Percentiles rank a stretch among this genome's conserved stretches.
Conservation (phyloP, 2,888 invertebrate species). For the Brachyopa scutellaris region DNA sequence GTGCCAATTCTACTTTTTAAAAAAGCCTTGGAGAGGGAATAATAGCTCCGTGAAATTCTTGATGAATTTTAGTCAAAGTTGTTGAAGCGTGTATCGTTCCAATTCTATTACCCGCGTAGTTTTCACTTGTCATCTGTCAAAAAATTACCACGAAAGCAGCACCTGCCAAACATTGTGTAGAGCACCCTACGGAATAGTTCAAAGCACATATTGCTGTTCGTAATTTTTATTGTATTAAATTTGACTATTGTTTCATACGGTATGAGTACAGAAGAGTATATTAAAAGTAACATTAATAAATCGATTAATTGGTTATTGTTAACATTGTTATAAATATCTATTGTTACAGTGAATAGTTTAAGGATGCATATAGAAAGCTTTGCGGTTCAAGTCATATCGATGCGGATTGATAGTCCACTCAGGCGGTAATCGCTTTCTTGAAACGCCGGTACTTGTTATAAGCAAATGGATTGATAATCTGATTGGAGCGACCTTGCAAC, state of each 20-base stretch:
- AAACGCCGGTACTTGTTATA: constrained; percentile 80
- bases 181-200: too few relatives aligned
- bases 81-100: too few relatives aligned
- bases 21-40: too few relatives aligned
- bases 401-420: neutral
- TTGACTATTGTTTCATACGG: constrained; percentile 39
- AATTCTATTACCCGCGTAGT: too few relatives aligned
- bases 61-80: too few relatives aligned
- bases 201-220: neutral
- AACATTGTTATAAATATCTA: constrained; percentile 26
- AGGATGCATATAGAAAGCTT: constrained; percentile 1
- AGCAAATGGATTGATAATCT: constrained; percentile 79
- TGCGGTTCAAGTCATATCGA: neutral
- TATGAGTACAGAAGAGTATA: constrained; percentile 23
- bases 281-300: neutral
- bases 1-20: too few relatives aligned
- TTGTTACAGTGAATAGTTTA: constrained; percentile 1
- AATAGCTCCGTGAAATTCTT: too few relatives aligned
- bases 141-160: too few relatives aligned
- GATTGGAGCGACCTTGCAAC: constrained; percentile 79
- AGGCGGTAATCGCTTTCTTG: constrained; percentile 76
- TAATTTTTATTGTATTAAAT: constrained; percentile 28
- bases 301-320: constrained; percentile 3
- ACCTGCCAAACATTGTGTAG: too few relatives aligned
- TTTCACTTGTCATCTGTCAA: too few relatives aligned